Conservation (phyloP, 2,888 invertebrate species). For the Sepioteuthis lessoniana region DNA sequence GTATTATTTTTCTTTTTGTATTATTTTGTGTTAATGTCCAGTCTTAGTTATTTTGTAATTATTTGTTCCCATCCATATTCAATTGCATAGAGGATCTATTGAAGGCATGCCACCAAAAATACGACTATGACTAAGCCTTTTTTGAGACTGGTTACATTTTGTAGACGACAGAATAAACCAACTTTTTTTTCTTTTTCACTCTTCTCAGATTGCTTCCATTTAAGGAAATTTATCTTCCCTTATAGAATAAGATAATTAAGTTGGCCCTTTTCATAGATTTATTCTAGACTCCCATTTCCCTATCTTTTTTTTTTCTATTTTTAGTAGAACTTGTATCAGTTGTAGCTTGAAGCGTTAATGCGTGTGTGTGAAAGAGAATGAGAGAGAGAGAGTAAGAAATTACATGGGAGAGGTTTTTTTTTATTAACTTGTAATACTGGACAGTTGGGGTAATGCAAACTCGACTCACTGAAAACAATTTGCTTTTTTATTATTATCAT, state of each 20-base stretch:
- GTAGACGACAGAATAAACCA: not conserved
- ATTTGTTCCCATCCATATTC: not conserved
- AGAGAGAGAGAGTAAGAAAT: not conserved
- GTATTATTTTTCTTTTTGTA: no score
- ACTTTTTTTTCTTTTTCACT: not conserved
- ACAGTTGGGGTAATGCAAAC: not conserved
- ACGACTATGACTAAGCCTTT: not conserved
- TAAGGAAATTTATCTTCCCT: not conserved
- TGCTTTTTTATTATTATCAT: rapidly evolving
- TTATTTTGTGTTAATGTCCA: no score
- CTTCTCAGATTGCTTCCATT: not conserved
- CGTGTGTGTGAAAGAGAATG: not conserved
- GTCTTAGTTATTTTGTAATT: no score
- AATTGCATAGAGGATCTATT: not conserved
- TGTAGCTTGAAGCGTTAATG: no score
- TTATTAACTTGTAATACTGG: not conserved
- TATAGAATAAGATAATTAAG: not conserved
- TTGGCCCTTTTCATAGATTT: not conserved
- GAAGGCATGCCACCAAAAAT: not conserved
- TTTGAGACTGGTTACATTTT: not conserved
- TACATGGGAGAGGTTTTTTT: not conserved
- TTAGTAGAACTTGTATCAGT: not conserved
- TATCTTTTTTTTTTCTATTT: not conserved
- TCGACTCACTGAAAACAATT: not conserved
- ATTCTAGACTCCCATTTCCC: not conserved